Base-by-base conservation (phyloP, 2,113 vertebrate genomes). In the Donacobius atricapilla region DNA sequence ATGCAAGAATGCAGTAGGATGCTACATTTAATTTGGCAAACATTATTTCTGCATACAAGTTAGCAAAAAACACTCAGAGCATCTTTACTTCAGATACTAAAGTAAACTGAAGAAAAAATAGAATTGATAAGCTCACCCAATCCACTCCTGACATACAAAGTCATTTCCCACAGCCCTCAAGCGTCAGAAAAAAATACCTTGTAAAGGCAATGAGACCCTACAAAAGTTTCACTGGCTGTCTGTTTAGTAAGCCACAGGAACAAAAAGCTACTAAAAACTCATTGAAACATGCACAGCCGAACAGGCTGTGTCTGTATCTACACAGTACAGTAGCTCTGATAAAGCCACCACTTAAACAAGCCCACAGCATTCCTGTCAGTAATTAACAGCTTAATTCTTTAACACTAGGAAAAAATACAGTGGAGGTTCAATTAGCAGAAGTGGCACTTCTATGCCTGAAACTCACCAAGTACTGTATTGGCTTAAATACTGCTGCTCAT, bases 171-270 rank as follows among this genome's bases (percentile, higher is more conserved):
- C 73, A 81, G 63, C 80, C 79, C 91, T 70, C 93, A 95, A 63
- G 10, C 87, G 56, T 90, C 95, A 97, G 86, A 96, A 90, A 53
- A 53, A 97, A 97, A 4, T 92, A 95, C 71, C 58, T 94, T 68
- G 77, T 76, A 96, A 97, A 86, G 77, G 95, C 71, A 94, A 86
- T 35, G 33, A 96, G 54, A 87, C 89, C 77, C 88, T 96, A 96
- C 0, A 2, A 71, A 97, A 89, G 72, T 90, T 94, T 97, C 40
- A 94, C 51, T 48, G 37, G 3, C 68, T 72, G 45, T 83, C 39
- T 65, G 8, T 50, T 72, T 31, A 60, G 79, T 22, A 80, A 79
- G 45, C 8, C 51, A 45, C 6, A 80, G 30, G 42, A 88, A 86
- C 30, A 58, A 64, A 95, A 83, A 61, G 31, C 87, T 53, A 70